phyloP scores from a whole-genome alignment of 1,140 invertebrate species.

The Neotoxoptera formosana region DNA sequence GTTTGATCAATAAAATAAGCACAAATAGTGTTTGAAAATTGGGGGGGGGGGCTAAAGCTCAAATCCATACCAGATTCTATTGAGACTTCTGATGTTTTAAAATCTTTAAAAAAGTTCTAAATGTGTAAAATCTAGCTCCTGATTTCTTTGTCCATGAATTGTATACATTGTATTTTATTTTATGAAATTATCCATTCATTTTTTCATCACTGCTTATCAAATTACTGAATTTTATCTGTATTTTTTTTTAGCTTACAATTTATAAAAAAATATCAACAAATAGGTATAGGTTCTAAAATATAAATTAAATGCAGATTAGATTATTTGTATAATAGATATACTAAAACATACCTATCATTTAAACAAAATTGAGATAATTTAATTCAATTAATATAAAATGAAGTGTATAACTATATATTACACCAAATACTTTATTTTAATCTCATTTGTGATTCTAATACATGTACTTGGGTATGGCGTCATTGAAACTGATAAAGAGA shows the following conservation, averaged over 20 bases:
- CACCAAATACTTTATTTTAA: not conserved
- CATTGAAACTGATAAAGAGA: not conserved
- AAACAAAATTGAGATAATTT: not conserved
- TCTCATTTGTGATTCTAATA: not conserved
- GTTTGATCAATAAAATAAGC: not conserved
- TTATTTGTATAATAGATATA: not conserved
- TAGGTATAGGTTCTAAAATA: not conserved
- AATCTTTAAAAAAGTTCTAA: no score
- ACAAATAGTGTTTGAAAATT: not conserved
- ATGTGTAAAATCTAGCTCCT: no score
- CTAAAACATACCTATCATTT: not conserved
- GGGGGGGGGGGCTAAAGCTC: no score
- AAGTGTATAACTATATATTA: not conserved
- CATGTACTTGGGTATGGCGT: not conserved
- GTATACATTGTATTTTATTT: no score
- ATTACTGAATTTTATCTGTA: not conserved
- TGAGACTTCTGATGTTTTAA: no score
- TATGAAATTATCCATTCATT: not conserved
- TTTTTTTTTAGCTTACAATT: not conserved
- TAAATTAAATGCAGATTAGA: not conserved
- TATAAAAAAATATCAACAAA: not conserved
- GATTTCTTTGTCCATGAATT: no score
- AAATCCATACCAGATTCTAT: no score
- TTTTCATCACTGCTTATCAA: not conserved
- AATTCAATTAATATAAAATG: not conserved